phyloP scores from a whole-genome alignment of 2,113 vertebrate genomes.

The Psittacus erithacus region DNA sequence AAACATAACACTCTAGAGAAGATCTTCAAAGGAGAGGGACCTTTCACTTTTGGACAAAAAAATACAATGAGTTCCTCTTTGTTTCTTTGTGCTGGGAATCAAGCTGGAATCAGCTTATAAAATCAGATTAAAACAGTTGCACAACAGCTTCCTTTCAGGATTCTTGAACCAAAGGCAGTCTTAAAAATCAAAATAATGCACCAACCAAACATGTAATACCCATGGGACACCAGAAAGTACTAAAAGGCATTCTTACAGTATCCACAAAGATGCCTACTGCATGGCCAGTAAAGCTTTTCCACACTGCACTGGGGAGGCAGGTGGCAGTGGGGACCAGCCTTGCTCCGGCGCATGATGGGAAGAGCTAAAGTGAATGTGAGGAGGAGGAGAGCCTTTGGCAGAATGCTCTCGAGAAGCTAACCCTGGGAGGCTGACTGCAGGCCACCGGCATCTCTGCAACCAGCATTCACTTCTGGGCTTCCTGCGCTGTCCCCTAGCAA shows the following conservation, averaged over 20 bases:
- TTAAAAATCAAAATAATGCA: constrained; percentile 49
- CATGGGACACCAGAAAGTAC: constrained; percentile 3
- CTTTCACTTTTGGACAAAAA: constrained; percentile 26
- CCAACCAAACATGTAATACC: constrained; percentile 19
- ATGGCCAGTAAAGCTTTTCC: neutral
- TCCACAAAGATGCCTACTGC: constrained; percentile 21
- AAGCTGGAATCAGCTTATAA: constrained; percentile 9
- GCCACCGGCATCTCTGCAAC: neutral
- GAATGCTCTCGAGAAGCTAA: rapidly evolving
- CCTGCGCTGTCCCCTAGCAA: neutral
- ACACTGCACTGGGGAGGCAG: neutral
- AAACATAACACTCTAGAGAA: constrained; percentile 29
- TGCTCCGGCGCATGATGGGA: neutral
- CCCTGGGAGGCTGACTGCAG: neutral
- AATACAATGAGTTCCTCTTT: constrained; percentile 20
- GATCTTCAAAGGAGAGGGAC: constrained; percentile 6
- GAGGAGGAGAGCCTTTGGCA: neutral
- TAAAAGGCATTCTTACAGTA: constrained; percentile 11
- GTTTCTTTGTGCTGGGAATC: constrained; percentile 47
- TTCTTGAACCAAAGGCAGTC: constrained; percentile 25
- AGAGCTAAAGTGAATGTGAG: neutral
- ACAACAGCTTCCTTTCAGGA: constrained; percentile 61
- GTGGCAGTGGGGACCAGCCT: neutral
- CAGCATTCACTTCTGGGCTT: neutral
- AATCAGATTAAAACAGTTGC: constrained; percentile 57